These are phyloP conservation scores for Alaudala cheleensis DNA, from an alignment of 2,113 vertebrate species.

Conservation along the genomic window DNA sequence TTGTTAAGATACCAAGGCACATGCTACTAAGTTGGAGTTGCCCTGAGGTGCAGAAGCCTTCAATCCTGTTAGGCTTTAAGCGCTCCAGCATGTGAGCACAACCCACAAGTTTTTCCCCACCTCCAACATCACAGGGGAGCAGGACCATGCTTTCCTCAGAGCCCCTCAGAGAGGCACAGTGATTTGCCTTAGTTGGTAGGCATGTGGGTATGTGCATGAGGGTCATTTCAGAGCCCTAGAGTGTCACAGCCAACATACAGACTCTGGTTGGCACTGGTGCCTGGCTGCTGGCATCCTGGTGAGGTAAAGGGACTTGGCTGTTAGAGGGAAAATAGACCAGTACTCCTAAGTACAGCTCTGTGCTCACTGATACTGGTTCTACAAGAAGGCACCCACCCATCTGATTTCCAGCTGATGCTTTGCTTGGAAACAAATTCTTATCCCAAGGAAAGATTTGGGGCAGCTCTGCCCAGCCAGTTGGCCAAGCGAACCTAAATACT, in stretches of 20 bases:
- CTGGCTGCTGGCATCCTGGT: not conserved
- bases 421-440: not conserved
- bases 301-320: not conserved
- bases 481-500: not conserved
- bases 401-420: not conserved
- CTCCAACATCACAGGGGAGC: rapidly evolving
- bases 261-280: not conserved
- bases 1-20: not conserved
- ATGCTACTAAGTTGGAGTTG: rapidly evolving
- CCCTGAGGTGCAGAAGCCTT: not conserved
- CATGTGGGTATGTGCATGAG: not conserved
- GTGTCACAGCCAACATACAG: not conserved
- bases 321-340: rapidly evolving
- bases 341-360: not conserved
- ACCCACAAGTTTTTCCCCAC: not conserved
- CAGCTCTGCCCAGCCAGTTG: not conserved
- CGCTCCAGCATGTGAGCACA: not conserved
- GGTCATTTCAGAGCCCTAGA: rapidly evolving
- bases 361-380: not conserved
- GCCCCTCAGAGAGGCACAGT: rapidly evolving
- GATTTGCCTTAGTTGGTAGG: not conserved
- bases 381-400: not conserved
- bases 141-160: not conserved
- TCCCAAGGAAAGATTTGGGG: not conserved
- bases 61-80: not conserved